Evolutionary conservation across 2,888 invertebrate species (phyloP).

Genomic region (Rhamphomyia laevipes): DNA sequence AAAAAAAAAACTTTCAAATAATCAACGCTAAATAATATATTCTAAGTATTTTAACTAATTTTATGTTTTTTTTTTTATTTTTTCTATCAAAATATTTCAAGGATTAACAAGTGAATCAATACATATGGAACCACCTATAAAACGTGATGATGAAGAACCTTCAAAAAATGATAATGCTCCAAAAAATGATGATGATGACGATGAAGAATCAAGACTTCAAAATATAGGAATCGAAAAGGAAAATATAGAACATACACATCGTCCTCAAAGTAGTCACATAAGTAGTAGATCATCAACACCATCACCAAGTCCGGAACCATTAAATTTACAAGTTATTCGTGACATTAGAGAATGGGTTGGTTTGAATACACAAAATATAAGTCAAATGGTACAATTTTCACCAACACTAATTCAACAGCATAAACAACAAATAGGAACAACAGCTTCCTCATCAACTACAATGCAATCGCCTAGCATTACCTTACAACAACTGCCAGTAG

Average conservation of each 20-base stretch:
- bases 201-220: slow-evolving; percentile 10
- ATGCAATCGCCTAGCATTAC: background rate
- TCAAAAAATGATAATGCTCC: slow-evolving; percentile 8
- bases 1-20: too few relatives aligned
- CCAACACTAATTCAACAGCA: slow-evolving; percentile 11
- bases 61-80: slow-evolving; percentile 5
- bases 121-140: background rate
- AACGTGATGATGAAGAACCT: slow-evolving; percentile 15
- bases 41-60: slow-evolving; percentile 4
- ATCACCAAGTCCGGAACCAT: slow-evolving; percentile 1
- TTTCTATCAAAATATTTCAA: slow-evolving; percentile 1
- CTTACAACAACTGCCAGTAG: background rate
- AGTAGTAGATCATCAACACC: slow-evolving; percentile 4
- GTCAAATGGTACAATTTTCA: background rate
- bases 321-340: background rate
- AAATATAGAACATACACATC: slow-evolving; percentile 13
- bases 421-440: slow-evolving; percentile 6
- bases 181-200: slow-evolving; percentile 5
- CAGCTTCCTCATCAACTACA: background rate
- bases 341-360: background rate
- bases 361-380: background rate
- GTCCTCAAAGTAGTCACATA: background rate
- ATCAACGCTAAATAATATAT: background rate
- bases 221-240: too few relatives aligned
- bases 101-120: slow-evolving; percentile 1